Evolutionary conservation across 2,797 vertebrate genomes (phyloP), one percentile per base, ranked within the genome.

Genomic region (Leptoclinus maculatus): DNA sequence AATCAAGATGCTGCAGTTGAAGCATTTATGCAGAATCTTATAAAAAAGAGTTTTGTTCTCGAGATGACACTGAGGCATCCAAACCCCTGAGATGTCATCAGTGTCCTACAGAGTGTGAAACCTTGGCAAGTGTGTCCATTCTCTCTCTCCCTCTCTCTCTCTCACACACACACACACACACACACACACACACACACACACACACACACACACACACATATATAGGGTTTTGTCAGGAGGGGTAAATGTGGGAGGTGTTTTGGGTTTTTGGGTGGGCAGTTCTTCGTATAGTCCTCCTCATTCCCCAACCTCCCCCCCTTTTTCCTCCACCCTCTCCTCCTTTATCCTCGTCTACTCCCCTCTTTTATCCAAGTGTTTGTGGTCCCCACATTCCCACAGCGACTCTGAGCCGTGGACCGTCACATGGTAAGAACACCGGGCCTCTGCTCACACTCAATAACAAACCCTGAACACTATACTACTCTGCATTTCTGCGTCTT

Each of bases 391-490:
- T 79, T 88, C 88, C 80, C 90, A 92, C 87, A 89, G 76, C 66
- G 66, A 59, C 82, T 80, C 77, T 2, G 86, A 82, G 66, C 82
- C 49, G 53, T 13, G 64, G 76, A 89, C 76, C 89, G 59, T 84
- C 90, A 78, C 83, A 92, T 90, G 93, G 94, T 95, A 93, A 94
- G 93, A 88, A 25, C 71, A 67, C 32, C 49, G n/a, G 62, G 74
- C 65, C 81, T 85, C 74, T 2, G 41, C 82, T 74, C 78, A 49
- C 53, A 57, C 67, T 10, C 1, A 36, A 38, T 13, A 71, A 51
- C 57, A 65, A 78, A 75, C 34, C 56, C 69, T 9, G 0, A 32
- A 7, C 32, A 57, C 27, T 17, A 4, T 39, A 25, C 47, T 45
- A 10, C 14, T 60, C 41, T 25, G 14, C 29, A 1, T 67, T 38